Base-by-base conservation (phyloP, 2,113 vertebrate species). In the Dromaius novaehollandiae region DNA sequence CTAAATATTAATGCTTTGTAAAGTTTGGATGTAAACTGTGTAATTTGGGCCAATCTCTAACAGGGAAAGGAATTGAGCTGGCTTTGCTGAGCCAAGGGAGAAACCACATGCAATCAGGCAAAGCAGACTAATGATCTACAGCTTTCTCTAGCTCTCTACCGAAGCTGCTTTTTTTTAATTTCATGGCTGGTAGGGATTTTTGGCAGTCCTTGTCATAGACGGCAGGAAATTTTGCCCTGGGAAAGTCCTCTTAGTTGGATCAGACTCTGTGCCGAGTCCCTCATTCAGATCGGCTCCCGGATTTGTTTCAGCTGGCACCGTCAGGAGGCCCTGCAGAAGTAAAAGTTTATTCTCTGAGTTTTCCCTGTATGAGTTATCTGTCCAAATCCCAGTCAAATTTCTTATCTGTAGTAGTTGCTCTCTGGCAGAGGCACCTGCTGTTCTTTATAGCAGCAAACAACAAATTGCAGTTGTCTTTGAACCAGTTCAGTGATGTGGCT, bases 1-100 rank as follows among this genome's bases (percentile, higher is more conserved):
- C 86, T 75, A 68, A 85, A 85, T 74, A 85, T 80, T 89, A 89
- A 85, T 69, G 55, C 75, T 89, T 75, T 89, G 68, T 63, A 75
- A 89, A 93, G 81, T 69, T 63, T 89, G 81, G 75, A 85, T 76
- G n/a, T 73, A 60, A 93, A 61, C 74, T 69, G 68, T 81, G 40
- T 75, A 89, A 81, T 74, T 75, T 80, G 48, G 81, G 55, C 75
- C 75, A 89, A 50, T 34, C 30, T 93, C 48, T 89, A 80, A 75
- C 75, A 36, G 86, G 63, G 75, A 85, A 61, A 75, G 76, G 86
- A 87, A 89, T 85, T 74, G 81, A 89, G 74, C 69, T 88, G 58
- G 85, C 36, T 83, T 61, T 82, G 42, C 79, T 80, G 81, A 74
- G 81, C 74, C 81, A 79, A 63, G 75, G 63, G 90, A 82, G 83